Base-by-base conservation (phyloP, 2,113 vertebrate species). In the Cyprinus carpio region DNA sequence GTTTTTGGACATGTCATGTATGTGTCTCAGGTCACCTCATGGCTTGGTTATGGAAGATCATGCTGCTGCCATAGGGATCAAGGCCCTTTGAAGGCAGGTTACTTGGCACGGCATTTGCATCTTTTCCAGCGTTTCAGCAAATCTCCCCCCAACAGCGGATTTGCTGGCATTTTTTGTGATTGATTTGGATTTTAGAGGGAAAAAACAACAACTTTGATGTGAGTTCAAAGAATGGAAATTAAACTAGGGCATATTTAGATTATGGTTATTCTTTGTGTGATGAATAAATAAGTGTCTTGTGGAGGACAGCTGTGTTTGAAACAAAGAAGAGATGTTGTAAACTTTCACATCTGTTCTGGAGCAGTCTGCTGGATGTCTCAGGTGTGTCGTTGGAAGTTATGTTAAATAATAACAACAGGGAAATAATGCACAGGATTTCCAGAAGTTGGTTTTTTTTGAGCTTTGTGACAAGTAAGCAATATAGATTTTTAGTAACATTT, bases 51-150 rank as follows among this genome's bases (percentile, higher is more conserved):
- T 89, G 85, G 89, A 88, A 92, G 92, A 93, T 92, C 91, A 92
- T 94, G 92, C 92, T 87, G 95, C 96, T 94, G 91, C 94, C 91
- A 94, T 96, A 94, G 94, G 89, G 92, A 95, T 94, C 91, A 0
- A 92, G 87, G 92, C 93, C 91, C 90, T 94, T 93, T 93, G 92
- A 93, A 43, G 91, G 91, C 91, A 93, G 92, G 89, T 91, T 93
- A 93, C 91, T 94, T 95, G 91, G 92, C 93, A 91, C 83, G 88
- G 89, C 88, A 84, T 77, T 89, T 89, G 90, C 88, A 89, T 92
- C 92, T 93, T 92, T 91, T 93, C 46, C 62, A 51, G 91, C 64
- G 31, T 81, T 84, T 83, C 40, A 76, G 62, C 81, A 83, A 80
- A 86, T 46, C 46, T 25, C 40, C 49, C 16, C 60, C 34, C 56